A percentile compares a stretch with the other conserved stretches of the same genome.
Evolutionary conservation across 2,888 invertebrate species (phyloP).

Genomic region (Tenthredo notha): DNA sequence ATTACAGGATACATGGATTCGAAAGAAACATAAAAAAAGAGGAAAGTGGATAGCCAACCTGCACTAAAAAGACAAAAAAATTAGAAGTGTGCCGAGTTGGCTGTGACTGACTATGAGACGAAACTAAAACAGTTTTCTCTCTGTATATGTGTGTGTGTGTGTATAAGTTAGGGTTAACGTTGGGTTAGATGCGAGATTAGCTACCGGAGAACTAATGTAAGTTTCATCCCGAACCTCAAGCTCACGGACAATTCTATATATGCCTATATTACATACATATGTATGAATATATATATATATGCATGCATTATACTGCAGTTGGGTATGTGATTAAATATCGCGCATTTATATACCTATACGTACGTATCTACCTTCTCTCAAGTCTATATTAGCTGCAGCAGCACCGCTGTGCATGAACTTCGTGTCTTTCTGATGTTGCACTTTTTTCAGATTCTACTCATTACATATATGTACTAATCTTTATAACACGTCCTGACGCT

Average conservation of each 20-base stretch:
- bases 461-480: not conserved
- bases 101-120: too few species aligned
- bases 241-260: not conserved
- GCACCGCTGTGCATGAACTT: not conserved
- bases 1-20: too few species aligned
- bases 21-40: too few species aligned
- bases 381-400: not conserved
- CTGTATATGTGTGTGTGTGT: too few species aligned
- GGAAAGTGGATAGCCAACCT: too few species aligned
- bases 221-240: not conserved
- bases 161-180: not conserved
- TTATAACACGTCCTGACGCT: not conserved
- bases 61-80: too few species aligned
- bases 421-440: constrained; percentile 47
- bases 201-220: constrained; percentile 15
- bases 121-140: too few species aligned
- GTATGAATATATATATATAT: not conserved
- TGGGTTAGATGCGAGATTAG: not conserved
- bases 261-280: too few species aligned
- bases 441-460: constrained; percentile 6
- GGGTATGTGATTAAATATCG: not conserved
- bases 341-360: too few species aligned
- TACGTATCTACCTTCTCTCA: not conserved
- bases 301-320: not conserved
- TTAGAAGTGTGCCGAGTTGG: too few species aligned